Evolutionary conservation across 2,113 vertebrate species (phyloP).

Genomic region (Thunnus maccoyii): DNA sequence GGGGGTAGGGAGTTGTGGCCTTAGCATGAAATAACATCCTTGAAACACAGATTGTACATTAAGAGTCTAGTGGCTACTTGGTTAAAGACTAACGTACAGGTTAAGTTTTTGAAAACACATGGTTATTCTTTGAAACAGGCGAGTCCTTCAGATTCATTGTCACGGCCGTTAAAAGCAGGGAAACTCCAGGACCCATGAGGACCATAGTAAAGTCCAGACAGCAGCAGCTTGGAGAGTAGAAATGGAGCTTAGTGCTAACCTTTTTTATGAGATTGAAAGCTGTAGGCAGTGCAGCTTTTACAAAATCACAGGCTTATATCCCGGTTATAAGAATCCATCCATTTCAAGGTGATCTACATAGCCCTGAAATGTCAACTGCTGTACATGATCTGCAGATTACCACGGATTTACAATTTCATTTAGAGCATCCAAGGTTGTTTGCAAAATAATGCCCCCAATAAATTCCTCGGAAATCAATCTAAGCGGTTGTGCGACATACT

Average conservation of each 20-base stretch:
- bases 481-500: constrained; percentile 13
- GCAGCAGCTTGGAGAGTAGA: not conserved
- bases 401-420: constrained; percentile 51
- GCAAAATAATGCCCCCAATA: constrained; percentile 36
- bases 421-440: constrained; percentile 37
- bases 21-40: not conserved
- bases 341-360: constrained; percentile 52
- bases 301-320: constrained; percentile 21
- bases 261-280: constrained; percentile 45
- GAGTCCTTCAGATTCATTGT: not conserved
- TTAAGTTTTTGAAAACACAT: not conserved
- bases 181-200: not conserved
- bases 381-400: constrained; percentile 26
- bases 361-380: constrained; percentile 35
- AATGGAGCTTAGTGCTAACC: constrained; percentile 1
- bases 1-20: too few species aligned
- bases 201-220: constrained; percentile 12
- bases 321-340: constrained; percentile 17
- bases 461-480: constrained; percentile 40
- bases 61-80: not conserved
- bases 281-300: constrained; percentile 29
- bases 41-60: not conserved
- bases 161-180: not conserved
- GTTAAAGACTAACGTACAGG: not conserved
- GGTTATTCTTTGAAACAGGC: constrained; percentile 3